Evolutionary conservation across 2,888 invertebrate genomes (phyloP).

Genomic region (Macropis europaea): DNA sequence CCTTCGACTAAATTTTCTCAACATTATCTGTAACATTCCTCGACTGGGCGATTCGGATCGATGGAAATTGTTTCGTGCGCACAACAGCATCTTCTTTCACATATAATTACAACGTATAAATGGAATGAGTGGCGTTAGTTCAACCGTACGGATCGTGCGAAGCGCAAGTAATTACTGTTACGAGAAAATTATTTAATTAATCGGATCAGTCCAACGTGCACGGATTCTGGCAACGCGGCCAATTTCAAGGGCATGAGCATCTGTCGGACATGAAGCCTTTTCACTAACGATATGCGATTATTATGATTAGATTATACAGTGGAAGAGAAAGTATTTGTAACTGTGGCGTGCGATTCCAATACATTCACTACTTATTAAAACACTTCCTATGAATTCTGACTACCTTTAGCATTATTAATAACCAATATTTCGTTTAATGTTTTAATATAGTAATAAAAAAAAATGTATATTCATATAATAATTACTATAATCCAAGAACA

Average conservation of each 20-base stretch:
- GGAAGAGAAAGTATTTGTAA: conserved; percentile 4
- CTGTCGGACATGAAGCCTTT: conserved; percentile 4
- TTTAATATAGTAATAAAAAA: no score
- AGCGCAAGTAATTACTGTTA: conserved; percentile 30
- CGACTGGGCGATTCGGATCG: not conserved
- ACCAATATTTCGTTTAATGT: no score
- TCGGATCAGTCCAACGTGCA: not conserved
- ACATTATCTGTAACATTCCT: conserved; percentile 20
- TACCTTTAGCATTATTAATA: no score
- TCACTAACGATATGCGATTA: conserved; percentile 17
- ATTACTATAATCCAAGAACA: no score
- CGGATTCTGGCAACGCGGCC: not conserved
- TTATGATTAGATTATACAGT: not conserved
- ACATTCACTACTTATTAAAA: no score
- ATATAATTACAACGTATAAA: conserved; percentile 6
- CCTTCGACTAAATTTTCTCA: conserved; percentile 10
- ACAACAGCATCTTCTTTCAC: not conserved
- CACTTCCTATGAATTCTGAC: no score
- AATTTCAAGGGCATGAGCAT: not conserved
- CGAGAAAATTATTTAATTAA: conserved; percentile 43
- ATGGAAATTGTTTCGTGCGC: conserved; percentile 15
- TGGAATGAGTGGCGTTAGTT: not conserved
- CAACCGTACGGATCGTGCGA: not conserved
- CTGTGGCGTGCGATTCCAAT: no score
- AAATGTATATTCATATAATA: no score